These are phyloP conservation scores for Silurus meridionalis DNA, from an alignment of 2,113 vertebrate species.

Conservation along the genomic window DNA sequence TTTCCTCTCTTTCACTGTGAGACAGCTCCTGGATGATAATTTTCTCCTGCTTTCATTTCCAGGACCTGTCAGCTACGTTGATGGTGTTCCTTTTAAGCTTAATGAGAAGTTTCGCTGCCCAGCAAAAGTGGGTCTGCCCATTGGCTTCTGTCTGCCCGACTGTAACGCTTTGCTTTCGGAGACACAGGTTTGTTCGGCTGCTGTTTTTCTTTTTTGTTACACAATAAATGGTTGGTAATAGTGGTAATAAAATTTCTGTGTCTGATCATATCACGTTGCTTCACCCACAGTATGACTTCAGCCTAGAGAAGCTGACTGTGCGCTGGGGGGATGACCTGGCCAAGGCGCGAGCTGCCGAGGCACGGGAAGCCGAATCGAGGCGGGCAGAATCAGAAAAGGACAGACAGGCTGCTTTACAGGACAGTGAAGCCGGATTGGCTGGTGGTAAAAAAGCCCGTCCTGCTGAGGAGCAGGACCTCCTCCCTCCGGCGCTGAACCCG, in stretches of 20 bases:
- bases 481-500: constrained; percentile 87
- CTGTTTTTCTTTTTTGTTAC: neutral
- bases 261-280: neutral
- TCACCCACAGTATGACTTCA: constrained; percentile 89
- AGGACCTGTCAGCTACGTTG: constrained; percentile 96
- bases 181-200: constrained; percentile 75
- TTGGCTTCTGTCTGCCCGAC: constrained; percentile 87
- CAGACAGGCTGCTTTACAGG: constrained; percentile 51
- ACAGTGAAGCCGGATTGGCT: constrained; percentile 55
- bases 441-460: constrained; percentile 59
- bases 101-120: constrained; percentile 93
- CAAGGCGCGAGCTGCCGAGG: constrained; percentile 77
- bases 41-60: constrained; percentile 41
- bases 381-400: constrained; percentile 51
- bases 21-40: neutral
- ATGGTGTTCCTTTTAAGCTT: constrained; percentile 96
- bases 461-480: constrained; percentile 70
- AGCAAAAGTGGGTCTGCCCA: constrained; percentile 90
- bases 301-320: constrained; percentile 85
- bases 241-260: neutral
- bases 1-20: neutral
- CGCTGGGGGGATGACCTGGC: constrained; percentile 85
- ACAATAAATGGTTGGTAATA: neutral
- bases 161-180: constrained; percentile 76
- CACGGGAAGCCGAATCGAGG: constrained; percentile 72